Evolutionary conservation across 2,888 invertebrate genomes (phyloP).

Genomic region (Neoscelio sp.): DNA sequence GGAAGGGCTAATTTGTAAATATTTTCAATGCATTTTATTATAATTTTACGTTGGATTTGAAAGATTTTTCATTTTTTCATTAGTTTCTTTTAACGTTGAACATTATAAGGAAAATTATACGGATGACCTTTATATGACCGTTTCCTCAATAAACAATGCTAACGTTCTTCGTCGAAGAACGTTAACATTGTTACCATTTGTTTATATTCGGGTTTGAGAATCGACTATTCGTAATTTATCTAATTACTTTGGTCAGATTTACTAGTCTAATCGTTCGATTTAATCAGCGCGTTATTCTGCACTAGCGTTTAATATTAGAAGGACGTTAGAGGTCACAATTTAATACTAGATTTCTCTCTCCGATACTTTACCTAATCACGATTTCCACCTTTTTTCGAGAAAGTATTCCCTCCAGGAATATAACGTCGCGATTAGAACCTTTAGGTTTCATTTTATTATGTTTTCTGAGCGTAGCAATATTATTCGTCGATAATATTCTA

Average conservation of each 20-base stretch:
- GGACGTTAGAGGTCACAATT: conserved; percentile 58
- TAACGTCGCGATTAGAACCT: conserved; percentile 18
- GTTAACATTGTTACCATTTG: too few relatives aligned
- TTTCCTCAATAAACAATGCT: conserved; percentile 8
- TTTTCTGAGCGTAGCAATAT: conserved; percentile 13
- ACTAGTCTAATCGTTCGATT: conserved; percentile 14
- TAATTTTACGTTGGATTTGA: too few relatives aligned
- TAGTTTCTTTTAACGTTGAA: too few relatives aligned
- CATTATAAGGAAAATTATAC: too few relatives aligned
- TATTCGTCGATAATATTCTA: conserved; percentile 15
- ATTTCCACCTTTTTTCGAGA: conserved; percentile 31
- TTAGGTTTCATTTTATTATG: not conserved
- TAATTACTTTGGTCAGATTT: conserved; percentile 39
- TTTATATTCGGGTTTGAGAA: too few relatives aligned
- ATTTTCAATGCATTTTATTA: too few relatives aligned
- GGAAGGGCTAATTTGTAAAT: too few relatives aligned
- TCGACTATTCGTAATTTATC: too few relatives aligned
- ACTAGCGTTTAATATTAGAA: conserved; percentile 25
- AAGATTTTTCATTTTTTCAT: too few relatives aligned
- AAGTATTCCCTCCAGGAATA: conserved; percentile 11
- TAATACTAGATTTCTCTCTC: conserved; percentile 32
- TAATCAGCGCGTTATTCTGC: conserved; percentile 34
- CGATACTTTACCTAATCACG: conserved; percentile 37
- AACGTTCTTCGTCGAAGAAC: conserved; percentile 13
- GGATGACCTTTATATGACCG: too few relatives aligned